Conservation (phyloP, 2,113 vertebrate genomes). For the Limanda limanda region DNA sequence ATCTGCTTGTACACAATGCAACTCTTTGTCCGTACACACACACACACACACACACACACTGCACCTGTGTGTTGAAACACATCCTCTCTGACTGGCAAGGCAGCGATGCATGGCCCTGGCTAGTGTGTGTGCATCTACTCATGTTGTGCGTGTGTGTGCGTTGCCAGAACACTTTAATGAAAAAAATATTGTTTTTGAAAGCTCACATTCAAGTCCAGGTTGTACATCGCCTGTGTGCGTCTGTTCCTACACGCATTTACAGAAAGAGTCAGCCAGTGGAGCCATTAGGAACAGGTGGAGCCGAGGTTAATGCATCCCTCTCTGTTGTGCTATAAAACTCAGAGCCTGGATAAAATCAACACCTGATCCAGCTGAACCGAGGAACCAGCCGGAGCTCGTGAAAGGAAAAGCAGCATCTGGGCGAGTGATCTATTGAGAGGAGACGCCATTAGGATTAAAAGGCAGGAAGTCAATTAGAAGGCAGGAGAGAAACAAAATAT, state of each 20-base stretch:
- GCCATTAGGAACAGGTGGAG: slow-evolving; percentile 10
- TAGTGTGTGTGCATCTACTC: not conserved
- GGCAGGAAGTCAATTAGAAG: slow-evolving; percentile 20
- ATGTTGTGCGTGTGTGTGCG: not conserved
- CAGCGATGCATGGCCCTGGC: not conserved
- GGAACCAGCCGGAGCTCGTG: not conserved
- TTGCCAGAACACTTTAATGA: not conserved
- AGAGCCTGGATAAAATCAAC: not conserved
- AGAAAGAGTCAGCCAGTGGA: not conserved
- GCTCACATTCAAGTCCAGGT: not conserved
- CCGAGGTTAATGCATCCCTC: not conserved
- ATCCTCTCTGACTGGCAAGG: not conserved
- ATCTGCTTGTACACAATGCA: slow-evolving; percentile 12
- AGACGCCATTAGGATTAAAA: not conserved
- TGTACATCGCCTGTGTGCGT: not conserved
- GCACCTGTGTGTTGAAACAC: slow-evolving; percentile 15
- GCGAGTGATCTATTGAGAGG: not conserved
- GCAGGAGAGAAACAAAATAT: not conserved
- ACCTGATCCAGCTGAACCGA: not conserved
- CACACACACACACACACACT: not conserved
- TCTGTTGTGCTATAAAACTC: not conserved
- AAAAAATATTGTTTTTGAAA: not conserved
- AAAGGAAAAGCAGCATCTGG: not conserved
- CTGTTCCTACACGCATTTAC: not conserved
- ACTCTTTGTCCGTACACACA: slow-evolving; percentile 24